Evolutionary conservation across 2,888 invertebrate species (phyloP).

Genomic region (Sthenelais limicola): DNA sequence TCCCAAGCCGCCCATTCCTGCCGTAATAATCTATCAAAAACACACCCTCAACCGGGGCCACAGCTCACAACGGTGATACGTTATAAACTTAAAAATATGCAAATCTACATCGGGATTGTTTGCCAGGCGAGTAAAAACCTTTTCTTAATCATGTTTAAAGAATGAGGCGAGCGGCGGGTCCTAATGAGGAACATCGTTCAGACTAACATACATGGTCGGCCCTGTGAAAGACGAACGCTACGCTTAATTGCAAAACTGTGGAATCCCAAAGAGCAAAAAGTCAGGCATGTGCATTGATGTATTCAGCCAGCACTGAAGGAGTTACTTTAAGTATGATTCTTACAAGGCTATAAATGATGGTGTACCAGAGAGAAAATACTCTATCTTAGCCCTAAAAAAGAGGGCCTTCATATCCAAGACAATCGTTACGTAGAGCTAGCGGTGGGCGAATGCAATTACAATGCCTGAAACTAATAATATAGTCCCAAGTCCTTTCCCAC

Average conservation of each 20-base stretch:
- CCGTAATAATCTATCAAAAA: conserved; percentile 23
- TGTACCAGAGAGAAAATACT: conserved; percentile 15
- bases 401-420: background rate
- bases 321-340: conserved; percentile 38
- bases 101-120: conserved; percentile 35
- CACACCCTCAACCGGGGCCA: background rate
- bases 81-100: conserved; percentile 31
- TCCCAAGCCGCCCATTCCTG: conserved; percentile 14
- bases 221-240: background rate
- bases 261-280: conserved; percentile 16
- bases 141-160: conserved; percentile 38
- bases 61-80: background rate
- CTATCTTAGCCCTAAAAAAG: conserved; percentile 10
- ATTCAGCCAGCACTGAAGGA: background rate
- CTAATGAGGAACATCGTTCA: conserved; percentile 39
- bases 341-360: background rate
- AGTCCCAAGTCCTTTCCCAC: conserved; percentile 18
- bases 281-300: conserved; percentile 29
- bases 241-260: conserved; percentile 33
- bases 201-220: conserved; percentile 29
- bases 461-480: conserved; percentile 30
- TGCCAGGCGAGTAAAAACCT: conserved; percentile 13
- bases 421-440: conserved; percentile 8
- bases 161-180: conserved; percentile 16
- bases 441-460: conserved; percentile 19